Evolutionary conservation across 2,797 vertebrate species (phyloP).

Genomic region (Sebastes oblongus): DNA sequence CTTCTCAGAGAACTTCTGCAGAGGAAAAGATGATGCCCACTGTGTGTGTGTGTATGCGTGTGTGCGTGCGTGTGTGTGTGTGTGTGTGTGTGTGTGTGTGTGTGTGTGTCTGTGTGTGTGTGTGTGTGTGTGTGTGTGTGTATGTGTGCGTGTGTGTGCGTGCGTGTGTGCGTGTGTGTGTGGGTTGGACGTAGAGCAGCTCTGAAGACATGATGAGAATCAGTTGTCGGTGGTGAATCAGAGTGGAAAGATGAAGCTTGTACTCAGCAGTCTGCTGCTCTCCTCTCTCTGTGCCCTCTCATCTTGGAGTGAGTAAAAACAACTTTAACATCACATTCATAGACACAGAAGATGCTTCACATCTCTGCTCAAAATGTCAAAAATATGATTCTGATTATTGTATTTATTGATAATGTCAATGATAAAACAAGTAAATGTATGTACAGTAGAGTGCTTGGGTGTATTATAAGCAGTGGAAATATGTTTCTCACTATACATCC

Average conservation of each 20-base stretch:
- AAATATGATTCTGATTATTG: neutral
- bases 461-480: too few species aligned
- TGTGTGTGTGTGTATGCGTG: too few species aligned
- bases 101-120: neutral
- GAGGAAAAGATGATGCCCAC: neutral
- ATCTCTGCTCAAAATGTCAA: neutral
- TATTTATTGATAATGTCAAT: neutral
- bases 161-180: neutral
- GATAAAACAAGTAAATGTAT: neutral
- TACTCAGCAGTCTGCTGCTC: constrained; percentile 37
- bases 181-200: neutral
- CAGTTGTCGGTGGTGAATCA: neutral
- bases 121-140: neutral
- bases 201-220: neutral
- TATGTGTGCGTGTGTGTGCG: neutral
- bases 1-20: neutral
- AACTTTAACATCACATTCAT: neutral
- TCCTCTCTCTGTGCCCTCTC: constrained; percentile 45
- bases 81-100: neutral
- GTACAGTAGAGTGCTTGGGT: too few species aligned
- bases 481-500: too few species aligned
- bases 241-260: constrained; percentile 55
- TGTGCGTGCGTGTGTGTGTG: too few species aligned
- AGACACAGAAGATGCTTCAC: neutral
- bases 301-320: constrained; percentile 63